phyloP scores from a whole-genome alignment of 2,797 vertebrate species.

The Aselliscus stoliczkanus region DNA sequence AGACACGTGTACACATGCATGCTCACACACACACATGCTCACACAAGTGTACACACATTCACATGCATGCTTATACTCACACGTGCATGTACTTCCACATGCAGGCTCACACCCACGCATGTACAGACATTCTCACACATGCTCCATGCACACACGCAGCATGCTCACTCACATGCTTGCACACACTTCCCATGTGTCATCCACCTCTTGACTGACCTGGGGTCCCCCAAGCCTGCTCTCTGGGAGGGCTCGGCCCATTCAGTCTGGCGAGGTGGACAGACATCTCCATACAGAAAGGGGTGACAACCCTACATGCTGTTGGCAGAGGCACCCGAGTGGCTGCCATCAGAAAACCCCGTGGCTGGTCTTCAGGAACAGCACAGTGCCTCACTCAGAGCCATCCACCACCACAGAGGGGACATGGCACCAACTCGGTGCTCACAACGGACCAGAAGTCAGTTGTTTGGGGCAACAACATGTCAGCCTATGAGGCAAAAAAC shows the following conservation, averaged over 20 bases:
- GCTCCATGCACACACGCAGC: no score
- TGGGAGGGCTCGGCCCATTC: neutral
- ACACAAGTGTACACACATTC: neutral
- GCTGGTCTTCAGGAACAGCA: neutral
- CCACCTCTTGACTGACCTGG: neutral
- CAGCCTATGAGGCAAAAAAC: neutral
- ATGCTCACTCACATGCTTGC: neutral
- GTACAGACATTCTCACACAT: neutral
- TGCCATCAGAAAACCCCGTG: neutral
- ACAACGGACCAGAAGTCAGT: neutral
- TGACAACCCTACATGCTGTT: no score
- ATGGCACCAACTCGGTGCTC: neutral
- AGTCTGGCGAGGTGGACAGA: no score
- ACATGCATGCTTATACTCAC: no score
- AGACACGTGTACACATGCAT: no score
- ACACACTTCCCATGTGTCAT: neutral
- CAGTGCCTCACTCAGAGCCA: neutral
- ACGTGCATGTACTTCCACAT: no score
- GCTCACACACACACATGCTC: no score
- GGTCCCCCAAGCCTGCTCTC: neutral
- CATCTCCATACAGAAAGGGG: neutral
- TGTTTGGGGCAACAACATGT: neutral
- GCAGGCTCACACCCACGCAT: no score
- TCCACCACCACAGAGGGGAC: neutral
- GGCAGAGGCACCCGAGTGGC: neutral